Conservation (phyloP, 2,888 invertebrate genomes). For the Netelia melanura region DNA sequence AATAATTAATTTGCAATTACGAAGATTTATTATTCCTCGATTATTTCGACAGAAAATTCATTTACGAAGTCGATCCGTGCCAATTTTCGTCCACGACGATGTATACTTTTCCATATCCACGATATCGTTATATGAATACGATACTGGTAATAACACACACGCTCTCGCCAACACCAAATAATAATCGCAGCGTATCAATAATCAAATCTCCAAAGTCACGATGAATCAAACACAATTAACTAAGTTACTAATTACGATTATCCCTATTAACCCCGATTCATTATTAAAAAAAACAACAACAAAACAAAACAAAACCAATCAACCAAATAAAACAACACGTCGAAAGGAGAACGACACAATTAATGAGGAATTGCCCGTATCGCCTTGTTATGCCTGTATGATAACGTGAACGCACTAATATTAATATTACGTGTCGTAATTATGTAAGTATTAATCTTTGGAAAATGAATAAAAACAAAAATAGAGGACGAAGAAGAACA, state of each 20-base stretch:
- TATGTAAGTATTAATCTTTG: slow-evolving; percentile 74
- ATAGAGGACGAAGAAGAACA: neutral
- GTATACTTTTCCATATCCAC: slow-evolving; percentile 7
- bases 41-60: neutral
- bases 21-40: neutral
- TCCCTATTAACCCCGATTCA: neutral
- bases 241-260: neutral
- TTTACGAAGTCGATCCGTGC: neutral
- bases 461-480: slow-evolving; percentile 18
- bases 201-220: slow-evolving; percentile 33
- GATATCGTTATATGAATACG: neutral
- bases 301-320: slow-evolving; percentile 16
- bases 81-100: neutral
- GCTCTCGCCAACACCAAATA: neutral
- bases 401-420: slow-evolving; percentile 75
- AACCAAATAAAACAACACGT: neutral
- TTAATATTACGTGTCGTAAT: slow-evolving; percentile 74
- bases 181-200: slow-evolving; percentile 44
- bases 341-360: slow-evolving; percentile 24
- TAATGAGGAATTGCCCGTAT: slow-evolving; percentile 73
- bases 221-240: slow-evolving; percentile 3
- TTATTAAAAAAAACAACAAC: neutral
- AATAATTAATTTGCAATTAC: neutral
- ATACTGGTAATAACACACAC: neutral
- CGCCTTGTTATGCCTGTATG: slow-evolving; percentile 74